Evolutionary conservation across 1,140 invertebrate genomes (phyloP).

Genomic region (Orius laevigatus): DNA sequence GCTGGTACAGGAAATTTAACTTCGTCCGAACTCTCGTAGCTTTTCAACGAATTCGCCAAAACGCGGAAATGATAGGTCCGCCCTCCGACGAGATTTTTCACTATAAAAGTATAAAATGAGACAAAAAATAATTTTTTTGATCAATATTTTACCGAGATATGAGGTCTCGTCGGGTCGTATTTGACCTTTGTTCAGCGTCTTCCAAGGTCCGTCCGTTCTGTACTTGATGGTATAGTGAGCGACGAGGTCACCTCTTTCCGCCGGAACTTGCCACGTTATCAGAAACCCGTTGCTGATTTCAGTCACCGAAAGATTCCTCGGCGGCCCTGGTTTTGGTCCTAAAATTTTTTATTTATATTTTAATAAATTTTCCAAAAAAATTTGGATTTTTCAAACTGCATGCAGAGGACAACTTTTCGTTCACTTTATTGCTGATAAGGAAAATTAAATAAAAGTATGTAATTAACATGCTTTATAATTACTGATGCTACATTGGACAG

Average conservation of each 20-base stretch:
- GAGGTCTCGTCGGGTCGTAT: slow-evolving; percentile 75
- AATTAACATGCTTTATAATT: background rate
- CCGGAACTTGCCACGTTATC: slow-evolving; percentile 73
- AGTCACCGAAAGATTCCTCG: slow-evolving; percentile 70
- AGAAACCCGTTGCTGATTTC: slow-evolving; percentile 73
- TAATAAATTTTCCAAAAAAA: too few species aligned
- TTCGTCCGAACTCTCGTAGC: slow-evolving; percentile 66
- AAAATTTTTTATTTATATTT: slow-evolving; percentile 14
- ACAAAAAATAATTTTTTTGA: background rate
- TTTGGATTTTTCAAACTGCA: too few species aligned
- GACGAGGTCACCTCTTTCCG: slow-evolving; percentile 57
- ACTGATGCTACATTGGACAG: background rate
- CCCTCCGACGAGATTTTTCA: slow-evolving; percentile 78
- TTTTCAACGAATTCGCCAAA: slow-evolving; percentile 64
- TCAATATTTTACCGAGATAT: slow-evolving; percentile 49
- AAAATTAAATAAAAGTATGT: slow-evolving; percentile 3
- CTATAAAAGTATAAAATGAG: slow-evolving; percentile 28
- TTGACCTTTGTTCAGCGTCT: slow-evolving; percentile 66
- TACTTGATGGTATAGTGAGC: slow-evolving; percentile 87
- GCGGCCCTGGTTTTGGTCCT: slow-evolving; percentile 78
- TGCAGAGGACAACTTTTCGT: too few species aligned
- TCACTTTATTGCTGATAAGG: background rate
- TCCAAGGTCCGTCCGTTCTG: slow-evolving; percentile 72
- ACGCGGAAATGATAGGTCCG: slow-evolving; percentile 82
- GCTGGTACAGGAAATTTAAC: slow-evolving; percentile 74